phyloP scores from a whole-genome alignment of 2,888 invertebrate genomes.

The Drosophila rubida region DNA sequence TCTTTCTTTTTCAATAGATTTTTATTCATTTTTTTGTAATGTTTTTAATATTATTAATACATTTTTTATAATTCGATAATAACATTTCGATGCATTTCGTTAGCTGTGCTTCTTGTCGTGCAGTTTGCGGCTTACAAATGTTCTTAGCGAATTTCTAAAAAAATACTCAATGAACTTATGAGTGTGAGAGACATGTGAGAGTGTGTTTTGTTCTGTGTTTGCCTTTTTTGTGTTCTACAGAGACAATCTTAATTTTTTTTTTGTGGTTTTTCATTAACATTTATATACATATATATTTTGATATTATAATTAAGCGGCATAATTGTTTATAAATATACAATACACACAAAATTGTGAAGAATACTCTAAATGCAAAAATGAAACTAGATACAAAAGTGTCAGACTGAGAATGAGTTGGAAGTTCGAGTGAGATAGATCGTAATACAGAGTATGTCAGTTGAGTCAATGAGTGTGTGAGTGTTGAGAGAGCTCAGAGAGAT shows the following conservation, averaged over 20 bases:
- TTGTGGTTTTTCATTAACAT: slow-evolving; percentile 53
- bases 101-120: slow-evolving; percentile 55
- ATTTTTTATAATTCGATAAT: slow-evolving; percentile 73
- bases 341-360: slow-evolving; percentile 79
- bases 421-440: slow-evolving; percentile 26
- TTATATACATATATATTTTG: slow-evolving; percentile 55
- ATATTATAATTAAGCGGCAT: slow-evolving; percentile 78
- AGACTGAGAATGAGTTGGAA: slow-evolving; percentile 68
- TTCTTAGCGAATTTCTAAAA: slow-evolving; percentile 57
- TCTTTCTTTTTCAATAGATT: slow-evolving; percentile 61
- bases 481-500: slow-evolving; percentile 29
- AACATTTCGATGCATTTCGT: slow-evolving; percentile 66
- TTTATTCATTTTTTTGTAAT: slow-evolving; percentile 72
- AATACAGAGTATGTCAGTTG: slow-evolving; percentile 17
- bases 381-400: slow-evolving; percentile 79
- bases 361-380: slow-evolving; percentile 82
- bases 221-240: slow-evolving; percentile 46
- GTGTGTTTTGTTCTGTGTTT: slow-evolving; percentile 43
- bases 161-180: slow-evolving; percentile 66
- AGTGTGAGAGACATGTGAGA: slow-evolving; percentile 82
- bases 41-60: slow-evolving; percentile 52
- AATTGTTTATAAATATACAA: slow-evolving; percentile 81
- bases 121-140: slow-evolving; percentile 46
- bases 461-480: slow-evolving; percentile 7
- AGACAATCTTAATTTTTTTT: slow-evolving; percentile 58